phyloP scores from a whole-genome alignment of 2,797 vertebrate genomes.

The Pangasius sanitwongsei region DNA sequence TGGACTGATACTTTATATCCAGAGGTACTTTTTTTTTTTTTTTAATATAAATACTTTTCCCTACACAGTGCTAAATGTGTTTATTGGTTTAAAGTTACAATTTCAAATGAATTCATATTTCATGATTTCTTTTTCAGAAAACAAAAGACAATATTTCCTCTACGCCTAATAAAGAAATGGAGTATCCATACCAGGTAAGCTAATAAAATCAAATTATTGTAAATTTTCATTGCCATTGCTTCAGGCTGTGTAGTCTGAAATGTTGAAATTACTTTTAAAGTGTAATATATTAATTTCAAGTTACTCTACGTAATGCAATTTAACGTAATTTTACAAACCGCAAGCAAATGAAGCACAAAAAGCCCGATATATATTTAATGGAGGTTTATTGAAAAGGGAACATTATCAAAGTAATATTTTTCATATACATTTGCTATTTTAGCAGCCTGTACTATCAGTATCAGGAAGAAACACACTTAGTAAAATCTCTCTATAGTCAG shows the following conservation, averaged over 20 bases:
- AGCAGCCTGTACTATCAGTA: not conserved
- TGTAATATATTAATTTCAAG: not conserved
- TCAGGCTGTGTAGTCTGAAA: not conserved
- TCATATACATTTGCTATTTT: not conserved
- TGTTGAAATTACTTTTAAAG: not conserved
- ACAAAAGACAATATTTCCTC: not conserved
- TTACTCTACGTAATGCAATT: not conserved
- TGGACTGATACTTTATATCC: constrained; percentile 24
- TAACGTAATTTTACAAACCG: not conserved
- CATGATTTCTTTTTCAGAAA: not conserved
- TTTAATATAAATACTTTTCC: not conserved
- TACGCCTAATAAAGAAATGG: not conserved
- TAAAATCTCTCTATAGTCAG: not conserved
- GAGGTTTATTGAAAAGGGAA: not conserved
- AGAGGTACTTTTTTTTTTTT: constrained; percentile 14
- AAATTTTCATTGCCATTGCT: not conserved
- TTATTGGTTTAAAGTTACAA: not conserved
- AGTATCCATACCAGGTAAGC: constrained; percentile 33
- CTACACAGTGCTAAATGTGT: not conserved
- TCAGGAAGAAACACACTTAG: not conserved
- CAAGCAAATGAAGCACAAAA: not conserved
- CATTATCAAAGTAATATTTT: no score
- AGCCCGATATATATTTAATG: not conserved
- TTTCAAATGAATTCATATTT: not conserved
- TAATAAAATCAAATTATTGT: not conserved